phyloP scores from a whole-genome alignment of 2,113 vertebrate species.

The Hemibagrus wyckioides region DNA sequence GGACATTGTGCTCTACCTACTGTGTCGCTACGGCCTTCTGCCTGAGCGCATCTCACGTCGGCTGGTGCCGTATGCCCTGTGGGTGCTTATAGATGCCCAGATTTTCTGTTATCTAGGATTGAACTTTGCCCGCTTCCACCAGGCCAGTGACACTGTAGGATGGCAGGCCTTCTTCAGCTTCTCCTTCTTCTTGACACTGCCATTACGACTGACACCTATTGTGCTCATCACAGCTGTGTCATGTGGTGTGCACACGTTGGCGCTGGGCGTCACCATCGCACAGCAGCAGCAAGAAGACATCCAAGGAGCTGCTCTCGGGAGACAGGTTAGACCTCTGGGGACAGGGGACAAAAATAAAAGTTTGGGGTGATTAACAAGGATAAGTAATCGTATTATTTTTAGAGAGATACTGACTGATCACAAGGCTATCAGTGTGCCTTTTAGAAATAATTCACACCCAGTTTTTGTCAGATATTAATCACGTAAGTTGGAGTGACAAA shows the following conservation, averaged over 20 bases:
- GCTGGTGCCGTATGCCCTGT: slow-evolving; percentile 86
- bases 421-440: neutral
- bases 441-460: neutral
- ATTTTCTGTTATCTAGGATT: slow-evolving; percentile 90
- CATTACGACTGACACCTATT: slow-evolving; percentile 86
- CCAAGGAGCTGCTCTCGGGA: slow-evolving; percentile 73
- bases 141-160: slow-evolving; percentile 91
- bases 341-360: neutral
- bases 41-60: slow-evolving; percentile 81
- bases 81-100: slow-evolving; percentile 89
- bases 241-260: slow-evolving; percentile 87
- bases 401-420: neutral
- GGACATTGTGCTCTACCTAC: slow-evolving; percentile 81
- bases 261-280: slow-evolving; percentile 87
- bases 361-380: neutral
- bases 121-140: slow-evolving; percentile 82
- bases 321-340: slow-evolving; percentile 79
- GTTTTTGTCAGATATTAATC: too few relatives aligned
- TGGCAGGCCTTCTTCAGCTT: slow-evolving; percentile 97
- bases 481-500: neutral
- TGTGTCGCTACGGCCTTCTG: slow-evolving; percentile 83
- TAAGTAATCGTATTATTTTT: neutral
- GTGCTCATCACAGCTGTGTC: slow-evolving; percentile 84
- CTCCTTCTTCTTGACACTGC: slow-evolving; percentile 91
- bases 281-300: slow-evolving; percentile 85